A percentile compares a stretch with the other conserved stretches of the same genome.
phyloP scores from a whole-genome alignment of 2,113 vertebrate genomes.

The Tragelaphus strepsiceros region DNA sequence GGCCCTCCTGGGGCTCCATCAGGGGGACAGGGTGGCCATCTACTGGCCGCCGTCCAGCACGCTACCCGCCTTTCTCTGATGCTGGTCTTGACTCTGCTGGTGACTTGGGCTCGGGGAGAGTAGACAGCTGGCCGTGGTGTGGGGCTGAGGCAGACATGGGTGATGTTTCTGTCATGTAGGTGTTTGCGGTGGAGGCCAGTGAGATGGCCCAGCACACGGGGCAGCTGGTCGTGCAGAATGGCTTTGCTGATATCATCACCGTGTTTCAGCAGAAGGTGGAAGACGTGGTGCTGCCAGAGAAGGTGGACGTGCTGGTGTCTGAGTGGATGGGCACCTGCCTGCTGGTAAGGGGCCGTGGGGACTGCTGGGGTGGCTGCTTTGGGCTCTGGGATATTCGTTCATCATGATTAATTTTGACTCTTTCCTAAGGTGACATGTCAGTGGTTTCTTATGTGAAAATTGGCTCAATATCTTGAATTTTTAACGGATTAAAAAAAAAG shows the following conservation, averaged over 20 bases:
- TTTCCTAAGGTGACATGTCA: background rate
- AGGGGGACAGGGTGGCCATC: background rate
- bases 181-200: slow-evolving; percentile 87
- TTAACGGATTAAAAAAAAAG: background rate
- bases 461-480: background rate
- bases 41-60: fast-evolving
- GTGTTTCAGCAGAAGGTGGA: slow-evolving; percentile 84
- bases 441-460: background rate
- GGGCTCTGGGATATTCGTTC: background rate
- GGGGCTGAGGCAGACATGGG: fast-evolving
- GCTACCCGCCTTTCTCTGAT: fast-evolving
- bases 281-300: slow-evolving; percentile 80
- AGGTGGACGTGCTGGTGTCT: slow-evolving; percentile 86
- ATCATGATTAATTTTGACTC: background rate
- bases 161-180: slow-evolving; percentile 56
- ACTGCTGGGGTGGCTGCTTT: background rate
- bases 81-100: background rate
- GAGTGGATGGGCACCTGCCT: slow-evolving; percentile 91
- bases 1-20: fast-evolving
- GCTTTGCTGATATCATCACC: slow-evolving; percentile 78
- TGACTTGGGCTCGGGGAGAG: background rate
- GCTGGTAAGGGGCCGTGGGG: slow-evolving; percentile 76
- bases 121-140: fast-evolving
- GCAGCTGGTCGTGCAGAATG: slow-evolving; percentile 82
- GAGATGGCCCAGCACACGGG: slow-evolving; percentile 84